Conservation (phyloP, 2,888 invertebrate genomes). For the Limnephilus rhombicus region DNA sequence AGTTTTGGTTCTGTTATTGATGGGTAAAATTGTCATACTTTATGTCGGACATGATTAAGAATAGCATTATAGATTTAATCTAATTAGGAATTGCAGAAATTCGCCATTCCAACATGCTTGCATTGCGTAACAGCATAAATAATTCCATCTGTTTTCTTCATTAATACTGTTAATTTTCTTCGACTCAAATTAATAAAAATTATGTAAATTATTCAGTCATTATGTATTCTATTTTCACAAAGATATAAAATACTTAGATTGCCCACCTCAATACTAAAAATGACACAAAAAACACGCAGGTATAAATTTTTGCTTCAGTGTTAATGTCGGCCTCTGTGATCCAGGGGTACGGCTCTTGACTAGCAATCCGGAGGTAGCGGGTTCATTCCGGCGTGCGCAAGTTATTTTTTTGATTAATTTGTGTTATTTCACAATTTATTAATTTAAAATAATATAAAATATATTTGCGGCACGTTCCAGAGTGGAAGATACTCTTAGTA, state of each 20-base stretch:
- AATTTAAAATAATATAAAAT: no score
- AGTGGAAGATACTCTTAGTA: no score
- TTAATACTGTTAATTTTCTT: conserved; percentile 32
- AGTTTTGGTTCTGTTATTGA: background rate
- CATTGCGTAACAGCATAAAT: background rate
- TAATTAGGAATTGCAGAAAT: background rate
- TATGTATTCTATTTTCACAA: conserved; percentile 8
- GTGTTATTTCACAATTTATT: no score
- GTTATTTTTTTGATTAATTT: no score
- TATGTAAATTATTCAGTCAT: conserved; percentile 40
- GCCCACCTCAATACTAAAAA: background rate
- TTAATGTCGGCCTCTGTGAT: no score
- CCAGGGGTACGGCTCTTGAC: no score
- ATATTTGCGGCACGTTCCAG: no score
- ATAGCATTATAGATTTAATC: background rate
- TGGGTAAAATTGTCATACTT: background rate
- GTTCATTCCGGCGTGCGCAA: no score
- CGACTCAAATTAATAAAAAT: background rate
- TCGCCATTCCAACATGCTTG: background rate
- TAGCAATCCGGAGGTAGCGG: no score
- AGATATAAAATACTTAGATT: no score
- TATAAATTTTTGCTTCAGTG: background rate
- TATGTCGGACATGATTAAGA: background rate
- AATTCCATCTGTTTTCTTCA: background rate
- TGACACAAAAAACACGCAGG: background rate